Evolutionary conservation across 2,888 invertebrate genomes (phyloP), one percentile per base, ranked within the genome.

Genomic region (Orthonychiurus folsomi): DNA sequence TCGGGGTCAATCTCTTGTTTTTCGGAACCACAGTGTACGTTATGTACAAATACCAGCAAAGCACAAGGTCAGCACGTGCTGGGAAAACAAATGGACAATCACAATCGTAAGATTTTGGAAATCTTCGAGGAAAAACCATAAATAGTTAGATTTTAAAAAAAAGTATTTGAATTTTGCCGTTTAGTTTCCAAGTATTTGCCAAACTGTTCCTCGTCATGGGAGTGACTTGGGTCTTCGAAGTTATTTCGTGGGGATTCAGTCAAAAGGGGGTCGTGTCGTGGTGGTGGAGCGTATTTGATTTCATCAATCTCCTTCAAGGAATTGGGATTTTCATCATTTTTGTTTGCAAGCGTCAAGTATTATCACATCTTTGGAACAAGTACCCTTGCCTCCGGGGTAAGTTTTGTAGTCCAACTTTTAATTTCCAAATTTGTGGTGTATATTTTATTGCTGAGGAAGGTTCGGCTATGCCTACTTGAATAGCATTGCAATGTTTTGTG

Each of bases 161-260:
- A 52, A 52, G 52, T 52, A 20, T 20, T 23, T 52, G n/a, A 52
- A 12, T 23, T 58, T 56, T 52, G 23, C 20, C 23, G 15, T 62
- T 1, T 53, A 72, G 71, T n/a, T 59, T 69, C 53, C 24, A 65
- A 47, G 56, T 73, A 3, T 71, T 73, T 37, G 59, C 61, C 20
- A 73, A 73, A 61, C 56, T 73, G 0, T 68, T 71, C 55, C 50
- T 71, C 0, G 62, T 73, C 0, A 70, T 68, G 70, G 73, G 73
- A 5, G 59, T 71, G 5, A 68, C 71, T 9, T 73, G 73, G 73
- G 48, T 61, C 9, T 71, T 70, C 26, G 68, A 71, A 58, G 63
- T 73, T 12, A 67, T 73, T 20, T 69, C 69, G 1, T 70, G 66
- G 57, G 15, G 48, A 3, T 37, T 23, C 23, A 50, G 5, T 20